Evolutionary conservation across 2,113 vertebrate species (phyloP).

Genomic region (Dipodomys spectabilis): DNA sequence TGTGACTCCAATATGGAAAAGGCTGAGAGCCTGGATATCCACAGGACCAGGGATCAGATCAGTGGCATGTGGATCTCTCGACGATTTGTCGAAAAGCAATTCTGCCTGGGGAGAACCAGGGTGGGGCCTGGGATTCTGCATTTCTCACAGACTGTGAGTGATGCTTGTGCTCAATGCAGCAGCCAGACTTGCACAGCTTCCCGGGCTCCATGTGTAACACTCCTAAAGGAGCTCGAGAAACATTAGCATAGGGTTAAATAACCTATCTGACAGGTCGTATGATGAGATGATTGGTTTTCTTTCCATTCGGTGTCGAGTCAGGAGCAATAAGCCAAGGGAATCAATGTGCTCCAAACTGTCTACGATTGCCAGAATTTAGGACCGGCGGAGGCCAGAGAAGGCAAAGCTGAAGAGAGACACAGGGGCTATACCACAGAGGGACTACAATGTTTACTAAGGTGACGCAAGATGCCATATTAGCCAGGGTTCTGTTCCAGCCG

Average conservation of each 20-base stretch:
- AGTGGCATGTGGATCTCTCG: not conserved
- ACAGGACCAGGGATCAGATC: not conserved
- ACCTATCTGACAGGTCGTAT: not conserved
- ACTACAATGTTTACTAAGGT: not conserved
- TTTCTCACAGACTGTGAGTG: not conserved
- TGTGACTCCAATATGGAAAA: not conserved
- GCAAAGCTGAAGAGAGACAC: not conserved
- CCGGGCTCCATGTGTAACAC: not conserved
- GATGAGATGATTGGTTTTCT: not conserved
- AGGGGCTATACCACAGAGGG: not conserved
- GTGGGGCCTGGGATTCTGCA: not conserved
- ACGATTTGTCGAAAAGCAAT: not conserved
- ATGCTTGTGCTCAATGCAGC: not conserved
- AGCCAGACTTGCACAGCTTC: not conserved
- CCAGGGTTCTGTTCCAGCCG: not conserved
- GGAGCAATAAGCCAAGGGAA: not conserved
- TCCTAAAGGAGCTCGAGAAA: not conserved
- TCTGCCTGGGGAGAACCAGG: not conserved
- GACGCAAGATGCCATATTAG: not conserved
- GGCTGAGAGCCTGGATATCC: not conserved
- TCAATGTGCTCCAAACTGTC: not conserved
- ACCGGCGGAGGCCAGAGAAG: not conserved
- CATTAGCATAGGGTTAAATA: not conserved
- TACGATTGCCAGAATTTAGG: not conserved
- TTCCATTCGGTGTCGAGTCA: not conserved